Evolutionary conservation across 1,140 invertebrate species (phyloP).

Genomic region (Akabosia matsudoensis): DNA sequence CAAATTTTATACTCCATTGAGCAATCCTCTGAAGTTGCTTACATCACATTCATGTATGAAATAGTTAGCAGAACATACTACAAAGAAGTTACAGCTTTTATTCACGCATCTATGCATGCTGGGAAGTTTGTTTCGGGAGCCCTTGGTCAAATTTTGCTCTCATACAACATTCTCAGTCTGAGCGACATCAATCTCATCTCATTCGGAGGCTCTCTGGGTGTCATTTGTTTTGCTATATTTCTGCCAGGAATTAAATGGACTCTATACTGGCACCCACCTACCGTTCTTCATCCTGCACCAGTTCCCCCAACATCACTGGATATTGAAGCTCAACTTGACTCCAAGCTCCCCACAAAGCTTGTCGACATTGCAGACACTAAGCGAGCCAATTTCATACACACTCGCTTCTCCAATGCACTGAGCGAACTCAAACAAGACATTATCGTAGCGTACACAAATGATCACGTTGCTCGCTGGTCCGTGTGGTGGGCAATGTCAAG

Average conservation of each 20-base stretch:
- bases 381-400: background rate
- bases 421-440: constrained; percentile 66
- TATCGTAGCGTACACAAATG: constrained; percentile 65
- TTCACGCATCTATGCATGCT: constrained; percentile 63
- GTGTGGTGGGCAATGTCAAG: constrained; percentile 60
- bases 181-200: constrained; percentile 53
- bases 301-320: too few species aligned
- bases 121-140: constrained; percentile 69
- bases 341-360: too few species aligned
- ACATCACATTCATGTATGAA: constrained; percentile 89
- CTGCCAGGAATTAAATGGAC: constrained; percentile 71
- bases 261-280: constrained; percentile 60
- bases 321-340: background rate
- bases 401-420: constrained; percentile 47
- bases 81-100: constrained; percentile 72
- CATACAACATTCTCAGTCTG: constrained; percentile 46
- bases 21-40: constrained; percentile 83
- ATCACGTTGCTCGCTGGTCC: constrained; percentile 76
- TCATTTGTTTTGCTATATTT: constrained; percentile 58
- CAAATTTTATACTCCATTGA: constrained; percentile 61
- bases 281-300: background rate
- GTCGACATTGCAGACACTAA: too few species aligned
- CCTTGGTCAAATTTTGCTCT: constrained; percentile 63
- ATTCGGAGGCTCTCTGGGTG: constrained; percentile 48
- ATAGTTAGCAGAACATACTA: constrained; percentile 74